These are phyloP conservation scores for Parascotia fuliginaria DNA, from an alignment of 2,888 invertebrate species.

Conservation along the genomic window DNA sequence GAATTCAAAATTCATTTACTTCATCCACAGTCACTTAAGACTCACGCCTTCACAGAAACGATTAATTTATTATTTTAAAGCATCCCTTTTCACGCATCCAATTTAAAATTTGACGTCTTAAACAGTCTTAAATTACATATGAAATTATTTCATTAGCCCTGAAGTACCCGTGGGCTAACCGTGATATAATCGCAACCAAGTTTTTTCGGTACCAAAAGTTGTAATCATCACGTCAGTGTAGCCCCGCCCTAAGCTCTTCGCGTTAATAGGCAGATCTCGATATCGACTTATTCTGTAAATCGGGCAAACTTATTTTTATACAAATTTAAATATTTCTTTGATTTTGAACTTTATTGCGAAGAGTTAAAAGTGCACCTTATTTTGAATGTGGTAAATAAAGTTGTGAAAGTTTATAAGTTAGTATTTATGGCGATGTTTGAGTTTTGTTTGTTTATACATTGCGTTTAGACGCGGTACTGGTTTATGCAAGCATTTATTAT, in stretches of 20 bases:
- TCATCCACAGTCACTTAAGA: conserved; percentile 55
- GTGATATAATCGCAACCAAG: conserved; percentile 57
- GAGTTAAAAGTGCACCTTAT: conserved; percentile 8
- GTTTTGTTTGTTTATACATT: conserved; percentile 61
- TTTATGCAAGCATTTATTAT: conserved; percentile 14
- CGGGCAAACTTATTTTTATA: conserved; percentile 43
- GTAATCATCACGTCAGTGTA: conserved; percentile 79
- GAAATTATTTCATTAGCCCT: conserved; percentile 83
- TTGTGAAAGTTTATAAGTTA: conserved; percentile 56
- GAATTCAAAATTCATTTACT: conserved; percentile 70
- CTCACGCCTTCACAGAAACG: conserved; percentile 73
- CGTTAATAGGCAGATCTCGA: conserved; percentile 77
- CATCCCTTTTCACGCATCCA: conserved; percentile 82
- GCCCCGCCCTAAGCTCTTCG: conserved; percentile 74
- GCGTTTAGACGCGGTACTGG: conserved; percentile 38
- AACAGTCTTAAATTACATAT: conserved; percentile 83
- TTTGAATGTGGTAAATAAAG: not conserved
- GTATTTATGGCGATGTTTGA: conserved; percentile 58
- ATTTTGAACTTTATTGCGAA: conserved; percentile 36
- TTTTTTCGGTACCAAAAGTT: conserved; percentile 75
- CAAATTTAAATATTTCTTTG: not conserved
- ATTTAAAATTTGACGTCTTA: conserved; percentile 86
- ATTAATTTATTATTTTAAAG: conserved; percentile 82
- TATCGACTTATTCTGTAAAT: conserved; percentile 71
- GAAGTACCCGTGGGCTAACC: conserved; percentile 61